Evolutionary conservation across 2,888 invertebrate genomes (phyloP).

Genomic region (Rotaria sp.): DNA sequence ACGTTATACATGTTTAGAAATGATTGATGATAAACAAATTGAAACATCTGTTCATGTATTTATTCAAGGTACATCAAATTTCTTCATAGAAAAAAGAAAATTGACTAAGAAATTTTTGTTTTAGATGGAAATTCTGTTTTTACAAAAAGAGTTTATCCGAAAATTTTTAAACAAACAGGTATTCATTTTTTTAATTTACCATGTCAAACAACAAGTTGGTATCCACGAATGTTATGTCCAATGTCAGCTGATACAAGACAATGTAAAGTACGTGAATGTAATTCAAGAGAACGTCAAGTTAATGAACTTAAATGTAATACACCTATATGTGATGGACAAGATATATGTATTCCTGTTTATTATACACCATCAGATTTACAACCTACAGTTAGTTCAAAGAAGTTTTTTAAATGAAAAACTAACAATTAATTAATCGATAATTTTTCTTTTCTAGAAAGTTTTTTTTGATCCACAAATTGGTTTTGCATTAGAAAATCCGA

Average conservation of each 20-base stretch:
- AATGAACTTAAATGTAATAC: background rate
- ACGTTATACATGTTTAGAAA: constrained; percentile 23
- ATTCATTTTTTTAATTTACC: constrained; percentile 25
- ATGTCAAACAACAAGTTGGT: constrained; percentile 27
- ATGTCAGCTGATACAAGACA: background rate
- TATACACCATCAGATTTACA: background rate
- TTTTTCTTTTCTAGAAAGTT: background rate
- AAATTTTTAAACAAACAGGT: background rate
- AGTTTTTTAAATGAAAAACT: background rate
- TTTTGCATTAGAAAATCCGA: constrained; percentile 5
- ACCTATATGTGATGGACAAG: background rate
- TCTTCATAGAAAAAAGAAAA: background rate
- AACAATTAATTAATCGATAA: background rate
- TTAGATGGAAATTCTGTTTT: background rate
- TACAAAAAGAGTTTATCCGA: background rate
- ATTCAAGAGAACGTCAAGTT: background rate
- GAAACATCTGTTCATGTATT: background rate
- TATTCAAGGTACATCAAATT: background rate
- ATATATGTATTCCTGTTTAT: constrained; percentile 13
- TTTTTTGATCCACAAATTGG: constrained; percentile 23
- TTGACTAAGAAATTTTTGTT: background rate
- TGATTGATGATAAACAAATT: background rate
- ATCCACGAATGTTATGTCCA: background rate
- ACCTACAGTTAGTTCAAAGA: background rate
- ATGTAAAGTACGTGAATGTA: background rate